A percentile compares a stretch with the other conserved stretches of the same genome.
Evolutionary conservation across 2,113 vertebrate genomes (phyloP).

Genomic region (Monopterus albus): DNA sequence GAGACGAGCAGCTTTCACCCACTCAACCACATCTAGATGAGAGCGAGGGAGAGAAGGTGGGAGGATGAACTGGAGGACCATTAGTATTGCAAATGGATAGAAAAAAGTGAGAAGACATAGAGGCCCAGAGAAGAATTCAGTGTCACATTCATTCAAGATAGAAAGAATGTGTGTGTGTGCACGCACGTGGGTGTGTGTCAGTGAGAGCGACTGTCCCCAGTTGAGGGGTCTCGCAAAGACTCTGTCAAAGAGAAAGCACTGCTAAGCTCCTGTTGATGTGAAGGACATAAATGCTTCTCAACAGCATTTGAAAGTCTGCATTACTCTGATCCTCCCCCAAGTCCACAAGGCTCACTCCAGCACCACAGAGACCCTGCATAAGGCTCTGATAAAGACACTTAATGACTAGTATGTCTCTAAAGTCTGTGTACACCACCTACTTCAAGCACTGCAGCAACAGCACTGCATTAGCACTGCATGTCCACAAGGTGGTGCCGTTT

Average conservation of each 20-base stretch:
- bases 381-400: constrained; percentile 65
- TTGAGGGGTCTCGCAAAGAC: constrained; percentile 65
- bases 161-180: constrained; percentile 43
- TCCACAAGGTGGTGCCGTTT: constrained; percentile 70
- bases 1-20: constrained; percentile 95
- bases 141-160: constrained; percentile 58
- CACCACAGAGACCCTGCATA: constrained; percentile 49
- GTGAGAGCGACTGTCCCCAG: constrained; percentile 20
- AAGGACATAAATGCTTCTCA: constrained; percentile 76
- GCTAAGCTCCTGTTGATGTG: constrained; percentile 79
- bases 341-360: constrained; percentile 64
- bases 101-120: constrained; percentile 36
- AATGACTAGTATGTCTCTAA: constrained; percentile 71
- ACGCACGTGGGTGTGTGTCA: not conserved
- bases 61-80: constrained; percentile 63
- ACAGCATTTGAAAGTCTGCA: constrained; percentile 69
- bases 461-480: constrained; percentile 69
- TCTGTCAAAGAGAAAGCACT: constrained; percentile 75
- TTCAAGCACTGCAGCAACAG: constrained; percentile 64
- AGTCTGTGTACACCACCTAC: constrained; percentile 64
- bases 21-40: constrained; percentile 94
- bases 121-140: constrained; percentile 47
- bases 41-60: constrained; percentile 54
- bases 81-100: constrained; percentile 50
- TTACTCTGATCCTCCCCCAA: constrained; percentile 65